A percentile compares a stretch with the other conserved stretches of the same genome.
These are phyloP conservation scores for Megalops cyprinoides DNA, from an alignment of 2,797 vertebrate species.

Conservation along the genomic window DNA sequence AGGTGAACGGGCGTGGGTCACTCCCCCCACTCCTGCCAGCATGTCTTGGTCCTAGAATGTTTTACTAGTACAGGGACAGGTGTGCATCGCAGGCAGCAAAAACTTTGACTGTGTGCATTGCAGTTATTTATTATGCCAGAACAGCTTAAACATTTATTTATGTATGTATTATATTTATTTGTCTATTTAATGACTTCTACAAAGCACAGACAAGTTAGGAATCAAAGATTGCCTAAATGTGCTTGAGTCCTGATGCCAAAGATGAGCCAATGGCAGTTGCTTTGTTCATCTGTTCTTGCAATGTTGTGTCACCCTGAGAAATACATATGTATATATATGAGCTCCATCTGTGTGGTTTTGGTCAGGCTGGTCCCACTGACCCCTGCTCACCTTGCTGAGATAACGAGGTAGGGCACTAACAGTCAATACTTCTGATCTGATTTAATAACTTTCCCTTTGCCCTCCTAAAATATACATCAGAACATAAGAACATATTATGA, in stretches of 20 bases:
- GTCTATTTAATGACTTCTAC: background rate
- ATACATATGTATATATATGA: too few species aligned
- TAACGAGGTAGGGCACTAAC: background rate
- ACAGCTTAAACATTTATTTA: too few species aligned
- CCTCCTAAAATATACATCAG: background rate
- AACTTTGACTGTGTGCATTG: background rate
- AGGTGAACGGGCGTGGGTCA: too few species aligned
- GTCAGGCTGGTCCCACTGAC: background rate
- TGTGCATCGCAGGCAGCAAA: background rate
- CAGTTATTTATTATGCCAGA: constrained; percentile 2
- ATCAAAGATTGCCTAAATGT: background rate
- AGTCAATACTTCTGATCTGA: background rate
- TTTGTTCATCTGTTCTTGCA: background rate
- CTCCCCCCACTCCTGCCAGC: too few species aligned
- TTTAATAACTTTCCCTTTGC: background rate
- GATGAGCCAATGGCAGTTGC: background rate
- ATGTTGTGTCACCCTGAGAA: background rate
- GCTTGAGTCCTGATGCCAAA: background rate
- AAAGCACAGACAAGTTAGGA: background rate
- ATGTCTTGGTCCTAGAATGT: background rate
- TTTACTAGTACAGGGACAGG: constrained; percentile 4
- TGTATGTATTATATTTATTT: constrained; percentile 1
- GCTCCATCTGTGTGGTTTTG: background rate
- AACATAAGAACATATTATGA: too few species aligned
- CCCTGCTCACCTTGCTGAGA: background rate